Evolutionary conservation across 2,888 invertebrate genomes (phyloP), one percentile per base, ranked within the genome.

Genomic region (Torymus texanus): DNA sequence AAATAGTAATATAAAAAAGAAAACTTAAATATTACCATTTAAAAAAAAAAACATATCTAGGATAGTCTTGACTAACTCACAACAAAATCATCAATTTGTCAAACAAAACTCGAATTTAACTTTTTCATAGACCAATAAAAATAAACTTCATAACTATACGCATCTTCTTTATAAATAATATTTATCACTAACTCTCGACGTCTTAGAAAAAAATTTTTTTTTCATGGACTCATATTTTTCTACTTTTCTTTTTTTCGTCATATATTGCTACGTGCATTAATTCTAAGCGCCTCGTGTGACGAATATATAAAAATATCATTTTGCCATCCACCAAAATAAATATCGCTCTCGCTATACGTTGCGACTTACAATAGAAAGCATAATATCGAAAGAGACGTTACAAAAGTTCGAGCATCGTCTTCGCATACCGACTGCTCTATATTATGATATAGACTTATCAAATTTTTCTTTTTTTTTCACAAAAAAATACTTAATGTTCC

Each of bases 281-380:
- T 68, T 76, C 63, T 76, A 76, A 67, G 61, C 58, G 80, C 63
- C 62, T 72, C 29, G 61, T 66, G 61, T 76, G 71, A 56, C 61
- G 61, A 75, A 72, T 73, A 79, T 81, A 83, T 82, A 84, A 83
- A 85, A 85, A 83, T 78, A 76, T 74, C 71, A 75, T 82, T 79
- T 21, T 75, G 65, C 68, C 70, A 66, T 76, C 68, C 78, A 82
- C 78, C 68, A 82, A 74, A 81, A 70, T 74, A 72, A 80, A 80
- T 76, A 75, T 72, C 58, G 59, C 11, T 73, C 11, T 61, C 66
- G 50, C 29, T 66, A 51, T 70, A 65, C 24, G 67, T 62, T 72
- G 61, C 58, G 24, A 59, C 13, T 71, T 61, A 61, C n/a, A 61
- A 41, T 58, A 78, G 41, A 62, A 24, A 79, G 75, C 66, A 50